Conservation (phyloP, 2,113 vertebrate genomes). For the Protobothrops flavoviridis region DNA sequence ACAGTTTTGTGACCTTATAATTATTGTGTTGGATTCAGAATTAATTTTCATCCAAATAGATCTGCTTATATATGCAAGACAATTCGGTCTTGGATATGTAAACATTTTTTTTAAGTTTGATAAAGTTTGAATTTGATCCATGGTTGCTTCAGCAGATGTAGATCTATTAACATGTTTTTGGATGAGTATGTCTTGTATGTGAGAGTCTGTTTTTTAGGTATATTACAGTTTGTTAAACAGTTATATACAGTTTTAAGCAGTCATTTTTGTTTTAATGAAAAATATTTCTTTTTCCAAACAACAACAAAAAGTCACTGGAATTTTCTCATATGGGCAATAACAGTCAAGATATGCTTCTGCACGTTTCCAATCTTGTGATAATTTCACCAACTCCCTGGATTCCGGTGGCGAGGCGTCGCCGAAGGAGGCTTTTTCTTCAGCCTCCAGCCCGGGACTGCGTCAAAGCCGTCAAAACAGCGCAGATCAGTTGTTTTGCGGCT, state of each 20-base stretch:
- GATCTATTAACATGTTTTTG: conserved; percentile 24
- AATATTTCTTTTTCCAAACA: background rate
- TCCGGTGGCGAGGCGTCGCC: too few relatives aligned
- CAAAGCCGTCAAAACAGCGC: too few relatives aligned
- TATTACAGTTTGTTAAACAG: background rate
- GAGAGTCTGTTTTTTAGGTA: background rate
- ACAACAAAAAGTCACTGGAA: background rate
- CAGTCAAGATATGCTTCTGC: background rate
- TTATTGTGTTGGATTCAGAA: fast-evolving
- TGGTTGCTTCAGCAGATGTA: background rate
- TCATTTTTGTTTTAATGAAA: background rate
- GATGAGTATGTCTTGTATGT: background rate
- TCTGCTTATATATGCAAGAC: background rate
- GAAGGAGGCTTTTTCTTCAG: too few relatives aligned
- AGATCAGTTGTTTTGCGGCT: too few relatives aligned
- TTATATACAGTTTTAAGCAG: background rate
- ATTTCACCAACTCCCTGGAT: too few relatives aligned
- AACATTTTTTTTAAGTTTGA: background rate
- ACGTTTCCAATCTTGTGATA: too few relatives aligned
- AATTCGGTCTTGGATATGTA: background rate
- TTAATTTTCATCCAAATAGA: background rate
- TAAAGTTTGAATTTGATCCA: background rate
- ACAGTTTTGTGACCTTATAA: conserved; percentile 1
- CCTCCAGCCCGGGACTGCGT: too few relatives aligned
- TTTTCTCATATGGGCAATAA: background rate